Base-by-base conservation (phyloP, 2,888 invertebrate species). In the Oscheius sp. region DNA sequence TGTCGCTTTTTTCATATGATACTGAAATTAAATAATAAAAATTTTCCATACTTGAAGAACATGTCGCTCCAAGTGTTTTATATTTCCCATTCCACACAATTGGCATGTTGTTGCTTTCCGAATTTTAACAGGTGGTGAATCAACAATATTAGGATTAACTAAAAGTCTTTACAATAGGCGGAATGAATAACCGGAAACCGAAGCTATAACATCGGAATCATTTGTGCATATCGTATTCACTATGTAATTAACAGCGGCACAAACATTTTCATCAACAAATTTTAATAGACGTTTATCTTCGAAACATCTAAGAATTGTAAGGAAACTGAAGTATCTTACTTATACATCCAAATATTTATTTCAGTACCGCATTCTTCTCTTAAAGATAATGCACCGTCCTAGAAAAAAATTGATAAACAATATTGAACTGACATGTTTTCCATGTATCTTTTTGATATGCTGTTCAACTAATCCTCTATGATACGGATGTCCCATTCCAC, bases 51-150 rank as follows among this genome's bases (percentile, higher is more conserved):
- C 63, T 36, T 63, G 63, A 2, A 63, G 30, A 1, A 63, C 49
- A 32, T 63, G 63, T 8, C 63, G 28, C 30, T 63, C 49, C 20
- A 63, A 24, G 26, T 63, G 63, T 28, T 33, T 22, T n/a, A 50
- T 12, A 49, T 49, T 49, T 1, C 22, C 20, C 49, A 63, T 47
- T 12, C 33, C 33, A 32, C 63, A 63, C 6, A 50, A 14, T n/a
- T 22, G 12, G 32, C 63, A 63, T 8, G 30, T 49, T 4, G 9
- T 3, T 2, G 8, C n/a, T 30, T 32, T 57, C 24, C 24, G 49
- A 4, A 9, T 22, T 24, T 49, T 49, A 36, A 36, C 14, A 9
- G 14, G 36, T 36, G n/a, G n/a, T n/a, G n/a, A n/a, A n/a, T n/a
- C n/a, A n/a, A n/a, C n/a, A n/a, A n/a, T n/a, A n/a, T 36, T 36